Conservation (phyloP, 2,113 vertebrate species). For the Etia nguti region DNA sequence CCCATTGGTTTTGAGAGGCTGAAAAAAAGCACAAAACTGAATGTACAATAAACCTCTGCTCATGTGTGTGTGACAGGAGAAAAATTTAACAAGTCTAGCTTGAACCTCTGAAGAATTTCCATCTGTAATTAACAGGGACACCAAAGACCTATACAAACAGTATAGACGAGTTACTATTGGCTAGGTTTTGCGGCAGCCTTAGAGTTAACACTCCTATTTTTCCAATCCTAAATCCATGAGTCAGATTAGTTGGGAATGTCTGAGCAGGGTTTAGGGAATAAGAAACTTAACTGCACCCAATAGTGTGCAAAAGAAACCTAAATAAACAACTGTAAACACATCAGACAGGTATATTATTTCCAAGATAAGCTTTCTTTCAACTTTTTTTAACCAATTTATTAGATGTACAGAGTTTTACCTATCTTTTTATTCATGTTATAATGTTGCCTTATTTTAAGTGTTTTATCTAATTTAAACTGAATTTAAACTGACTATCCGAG, state of each 20-base stretch:
- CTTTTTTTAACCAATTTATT: background rate
- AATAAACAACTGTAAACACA: background rate
- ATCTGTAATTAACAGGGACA: background rate
- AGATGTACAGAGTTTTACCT: background rate
- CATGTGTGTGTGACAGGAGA: background rate
- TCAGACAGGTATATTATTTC: background rate
- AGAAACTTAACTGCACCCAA: background rate
- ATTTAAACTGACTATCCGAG: background rate
- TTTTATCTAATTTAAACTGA: background rate
- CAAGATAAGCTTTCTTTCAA: background rate
- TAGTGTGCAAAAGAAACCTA: background rate
- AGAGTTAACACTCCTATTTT: background rate
- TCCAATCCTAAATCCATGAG: constrained; percentile 9
- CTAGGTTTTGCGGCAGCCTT: background rate
- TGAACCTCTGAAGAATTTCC: background rate
- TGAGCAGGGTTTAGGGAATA: background rate
- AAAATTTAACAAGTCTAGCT: background rate
- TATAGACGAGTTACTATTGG: background rate
- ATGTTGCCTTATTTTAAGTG: background rate
- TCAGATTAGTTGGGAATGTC: constrained; percentile 23
- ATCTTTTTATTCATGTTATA: background rate
- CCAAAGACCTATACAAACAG: background rate
- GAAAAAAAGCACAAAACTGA: constrained; percentile 7
- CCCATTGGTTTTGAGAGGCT: constrained; percentile 76
- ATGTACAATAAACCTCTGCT: background rate